These are phyloP conservation scores for Iguana delicatissima DNA, from an alignment of 2,797 vertebrate genomes.

Conservation along the genomic window DNA sequence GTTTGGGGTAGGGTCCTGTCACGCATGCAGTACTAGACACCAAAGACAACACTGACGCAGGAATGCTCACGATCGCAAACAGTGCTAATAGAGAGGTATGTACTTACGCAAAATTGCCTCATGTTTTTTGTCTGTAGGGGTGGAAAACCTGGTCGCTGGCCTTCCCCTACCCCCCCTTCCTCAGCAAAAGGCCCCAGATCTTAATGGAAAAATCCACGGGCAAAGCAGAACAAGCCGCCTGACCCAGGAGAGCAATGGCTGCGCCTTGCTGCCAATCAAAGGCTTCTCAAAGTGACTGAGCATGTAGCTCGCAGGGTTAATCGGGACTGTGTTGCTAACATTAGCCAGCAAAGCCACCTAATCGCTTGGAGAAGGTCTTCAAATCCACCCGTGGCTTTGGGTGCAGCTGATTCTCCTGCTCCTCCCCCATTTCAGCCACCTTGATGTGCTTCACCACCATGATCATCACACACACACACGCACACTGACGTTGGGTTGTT, in stretches of 20 bases:
- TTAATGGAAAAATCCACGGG: neutral
- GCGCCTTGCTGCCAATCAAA: constrained; percentile 64
- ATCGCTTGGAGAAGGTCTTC: constrained; percentile 85
- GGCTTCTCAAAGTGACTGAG: constrained; percentile 69
- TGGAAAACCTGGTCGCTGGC: neutral
- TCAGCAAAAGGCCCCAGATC: constrained; percentile 28
- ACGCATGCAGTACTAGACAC: fast-evolving
- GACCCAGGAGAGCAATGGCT: neutral
- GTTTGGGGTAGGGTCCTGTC: neutral
- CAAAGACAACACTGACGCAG: neutral
- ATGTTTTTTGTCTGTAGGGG: constrained; percentile 49
- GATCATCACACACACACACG: neutral
- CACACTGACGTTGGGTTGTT: neutral
- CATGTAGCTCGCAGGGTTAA: constrained; percentile 78
- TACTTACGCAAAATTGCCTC: constrained; percentile 68
- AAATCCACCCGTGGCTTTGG: constrained; percentile 85
- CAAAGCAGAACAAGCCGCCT: neutral
- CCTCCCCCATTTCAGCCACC: neutral
- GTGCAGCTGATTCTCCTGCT: constrained; percentile 67
- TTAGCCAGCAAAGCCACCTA: constrained; percentile 92
- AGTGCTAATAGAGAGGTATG: neutral
- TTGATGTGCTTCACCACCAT: neutral
- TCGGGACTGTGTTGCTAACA: constrained; percentile 85
- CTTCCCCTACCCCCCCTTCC: neutral
- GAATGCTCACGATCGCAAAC: too few species aligned